Evolutionary conservation across 2,797 vertebrate species (phyloP), one percentile per base, ranked within the genome.

Genomic region (Dryobates pubescens): DNA sequence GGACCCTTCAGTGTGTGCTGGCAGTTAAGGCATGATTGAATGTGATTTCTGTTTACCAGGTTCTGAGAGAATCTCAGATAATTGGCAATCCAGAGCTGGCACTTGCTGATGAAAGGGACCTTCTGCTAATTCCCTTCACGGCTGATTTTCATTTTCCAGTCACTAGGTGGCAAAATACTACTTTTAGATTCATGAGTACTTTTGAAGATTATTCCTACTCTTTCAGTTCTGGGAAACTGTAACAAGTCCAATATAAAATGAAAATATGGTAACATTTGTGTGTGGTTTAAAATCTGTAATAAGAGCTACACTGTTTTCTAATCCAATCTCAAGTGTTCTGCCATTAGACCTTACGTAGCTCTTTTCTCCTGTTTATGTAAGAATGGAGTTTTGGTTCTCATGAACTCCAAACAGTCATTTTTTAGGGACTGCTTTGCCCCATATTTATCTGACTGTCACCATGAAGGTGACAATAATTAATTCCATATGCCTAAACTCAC

Each of bases 91-190:
- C 49, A 62, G 45, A 74, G 61, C 51, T 73, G 79, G 24, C 51
- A 67, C 65, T 88, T 0, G 0, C 58, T 89, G 59, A 45, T 81
- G 75, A 89, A 90, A 71, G 41, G 45, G 41, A 43, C 41, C 49
- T 78, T 78, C 56, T 67, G 47, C 76, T 67, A 20, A 43, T 92
- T 92, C 88, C 92, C 38, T 79, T 91, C 54, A n/a, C 0, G 1
- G 56, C 11, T 82, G 86, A 82, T 86, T 95, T 96, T 86, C 94
- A 32, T 77, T 67, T 90, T 95, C 64, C 68, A 27, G 81, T 91
- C 96, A 76, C 95, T 96, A 96, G 95, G 86, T 94, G 95, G 94
- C 96, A 93, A 95, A 95, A 76, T 80, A 61, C 57, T 85, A 89
- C 94, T 94, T 94, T 47, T 7, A 70, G 34, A 91, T 85, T 83